Evolutionary conservation across 2,113 vertebrate genomes (phyloP), one percentile per base, ranked within the genome.

Genomic region (Ahaetulla prasina): DNA sequence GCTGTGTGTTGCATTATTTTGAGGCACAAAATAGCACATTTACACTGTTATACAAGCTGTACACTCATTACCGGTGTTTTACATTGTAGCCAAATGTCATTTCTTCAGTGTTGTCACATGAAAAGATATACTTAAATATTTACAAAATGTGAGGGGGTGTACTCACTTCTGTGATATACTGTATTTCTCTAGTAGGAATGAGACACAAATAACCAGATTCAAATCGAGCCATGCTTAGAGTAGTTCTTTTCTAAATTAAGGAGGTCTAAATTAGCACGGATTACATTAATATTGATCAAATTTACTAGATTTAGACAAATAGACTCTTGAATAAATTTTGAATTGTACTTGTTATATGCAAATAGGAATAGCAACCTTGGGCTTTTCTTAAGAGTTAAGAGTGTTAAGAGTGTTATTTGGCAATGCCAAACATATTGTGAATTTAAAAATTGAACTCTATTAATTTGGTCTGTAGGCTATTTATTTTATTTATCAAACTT

Each of bases 321-420:
- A 52, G n/a, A 53, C 30, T 87, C 14, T 18, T 88, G 50, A 87
- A 47, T 50, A 16, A 88, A 53, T 8, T 49, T 50, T 55, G 52
- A 39, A 43, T 55, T 88, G 87, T 55, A 89, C 49, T 93, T 47
- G 20, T 68, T 92, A 25, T 63, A 30, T 92, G 4, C 68, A 94
- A 93, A 85, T 27, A 93, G 88, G 88, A 53, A 94, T 90, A 95
- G 63, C 2, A 90, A 89, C 90, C 94, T 91, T 92, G 43, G 27
- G n/a, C 86, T 30, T 74, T 95, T 30, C 11, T 7, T 91, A 0
- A 55, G 22, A 23, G 54, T 23, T 55, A 55, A 55, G 54, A 8
- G 9, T 25, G 14, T 7, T 91, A 0, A 54, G 27, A 85, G 49
- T 54, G 50, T 23, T 3, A 0, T 84, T 91, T 39, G 88, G 91